These are phyloP conservation scores for Bubo blakistoni DNA, from an alignment of 2,113 vertebrate species.

Conservation along the genomic window DNA sequence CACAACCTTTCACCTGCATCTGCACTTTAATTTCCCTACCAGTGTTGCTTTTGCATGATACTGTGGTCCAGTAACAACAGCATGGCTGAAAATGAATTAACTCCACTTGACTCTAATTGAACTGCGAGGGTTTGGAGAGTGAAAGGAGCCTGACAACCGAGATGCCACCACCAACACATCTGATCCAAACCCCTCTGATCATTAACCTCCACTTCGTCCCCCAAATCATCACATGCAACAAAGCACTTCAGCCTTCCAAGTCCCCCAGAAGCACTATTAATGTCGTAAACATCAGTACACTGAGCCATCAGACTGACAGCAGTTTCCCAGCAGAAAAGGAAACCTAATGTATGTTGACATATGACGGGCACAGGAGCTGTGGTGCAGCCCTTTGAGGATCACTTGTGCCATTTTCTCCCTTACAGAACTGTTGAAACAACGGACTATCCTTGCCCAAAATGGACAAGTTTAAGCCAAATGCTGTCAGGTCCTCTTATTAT, in stretches of 20 bases:
- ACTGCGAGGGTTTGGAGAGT: neutral
- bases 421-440: neutral
- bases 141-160: neutral
- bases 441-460: neutral
- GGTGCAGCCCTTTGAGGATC: neutral
- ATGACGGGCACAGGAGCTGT: neutral
- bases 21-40: neutral
- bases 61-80: neutral
- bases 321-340: neutral
- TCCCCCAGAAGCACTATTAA: neutral
- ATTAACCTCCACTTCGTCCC: neutral
- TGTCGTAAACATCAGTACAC: neutral
- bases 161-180: neutral
- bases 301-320: neutral
- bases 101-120: neutral
- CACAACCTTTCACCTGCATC: neutral
- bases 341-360: neutral
- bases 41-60: neutral
- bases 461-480: conserved; percentile 15
- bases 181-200: neutral
- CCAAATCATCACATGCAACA: neutral
- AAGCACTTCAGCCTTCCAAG: neutral
- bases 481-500: conserved; percentile 8
- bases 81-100: neutral
- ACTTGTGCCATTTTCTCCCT: neutral